Evolutionary conservation across 2,113 vertebrate genomes (phyloP), one percentile per base, ranked within the genome.

Genomic region (Aspiorhynchus laticeps): DNA sequence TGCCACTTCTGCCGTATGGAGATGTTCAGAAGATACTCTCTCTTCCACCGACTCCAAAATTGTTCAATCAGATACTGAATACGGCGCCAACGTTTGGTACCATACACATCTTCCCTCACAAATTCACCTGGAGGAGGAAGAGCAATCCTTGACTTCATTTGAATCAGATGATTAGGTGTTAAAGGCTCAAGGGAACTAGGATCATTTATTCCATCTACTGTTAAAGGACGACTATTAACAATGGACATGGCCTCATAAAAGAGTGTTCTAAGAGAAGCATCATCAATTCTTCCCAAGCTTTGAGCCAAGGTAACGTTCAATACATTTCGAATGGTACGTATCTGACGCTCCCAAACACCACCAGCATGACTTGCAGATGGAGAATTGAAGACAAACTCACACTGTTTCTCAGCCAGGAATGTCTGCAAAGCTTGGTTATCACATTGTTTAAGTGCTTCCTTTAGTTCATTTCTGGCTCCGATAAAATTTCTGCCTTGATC

Each of bases 1-100:
- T 76, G 73, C 88, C 88, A 89, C 67, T 85, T 87, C 24, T 89
- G 86, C 2, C 76, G 24, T 67, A 38, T 80, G 11, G 80, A 63
- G 17, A 87, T 80, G 51, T 89, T 85, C 28, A 33, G 19, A 4
- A 89, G 28, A 8, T 81, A 81, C 21, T 81, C 79, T 7, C 15
- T 65, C 28, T 81, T 63, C 79, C 79, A 81, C 0, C 79, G 31
- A 15, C 79, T 81, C 33, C 79, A 81, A 15, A 81, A 81, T 7
- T 81, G 79, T 7, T 81, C 56, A 6, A n/a, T 10, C 7, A 73
- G 21, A 21, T 73, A 73, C 38, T 73, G 67, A 2, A 38, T 7
- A 2, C 53, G 6, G n/a, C 43, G 41, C 75, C 79, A 61, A 2
- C 33, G 7, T 31, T 81, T 63, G 4, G 17, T n/a, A 5, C 28